phyloP scores from a whole-genome alignment of 2,797 vertebrate genomes.

The Artibeus jamaicensis region DNA sequence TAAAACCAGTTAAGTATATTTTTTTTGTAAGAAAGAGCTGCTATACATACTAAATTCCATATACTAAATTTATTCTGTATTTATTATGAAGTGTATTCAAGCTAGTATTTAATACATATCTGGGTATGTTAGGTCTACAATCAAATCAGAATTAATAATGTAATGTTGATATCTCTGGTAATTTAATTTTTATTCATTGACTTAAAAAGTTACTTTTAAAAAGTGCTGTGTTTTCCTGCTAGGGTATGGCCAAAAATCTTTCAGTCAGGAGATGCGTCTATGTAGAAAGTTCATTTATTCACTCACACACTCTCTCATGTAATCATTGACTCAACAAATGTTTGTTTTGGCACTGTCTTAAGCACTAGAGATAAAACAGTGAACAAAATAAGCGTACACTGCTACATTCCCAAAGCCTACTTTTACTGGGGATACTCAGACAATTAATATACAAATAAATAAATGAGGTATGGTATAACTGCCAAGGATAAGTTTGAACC shows the following conservation, averaged over 20 bases:
- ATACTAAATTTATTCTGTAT: neutral
- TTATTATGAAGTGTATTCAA: neutral
- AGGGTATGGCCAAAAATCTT: neutral
- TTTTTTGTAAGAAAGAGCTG: neutral
- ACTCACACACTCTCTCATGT: too few species aligned
- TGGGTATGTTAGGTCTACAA: neutral
- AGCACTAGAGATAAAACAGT: neutral
- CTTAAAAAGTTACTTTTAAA: neutral
- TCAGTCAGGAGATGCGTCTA: neutral
- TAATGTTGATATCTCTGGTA: neutral
- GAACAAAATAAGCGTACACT: neutral
- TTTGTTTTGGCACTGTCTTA: neutral
- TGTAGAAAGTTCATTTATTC: neutral
- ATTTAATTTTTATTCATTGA: neutral
- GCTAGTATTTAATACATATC: neutral
- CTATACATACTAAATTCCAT: neutral
- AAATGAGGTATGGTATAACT: neutral
- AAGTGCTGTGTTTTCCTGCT: neutral
- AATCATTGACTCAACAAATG: neutral
- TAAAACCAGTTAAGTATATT: neutral
- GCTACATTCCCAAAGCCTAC: neutral
- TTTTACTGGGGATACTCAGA: neutral
- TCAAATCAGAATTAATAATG: neutral
- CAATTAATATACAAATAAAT: neutral
- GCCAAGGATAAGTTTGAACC: neutral